phyloP scores from a whole-genome alignment of 2,797 vertebrate species.

The Phrynocephalus guinanensis region DNA sequence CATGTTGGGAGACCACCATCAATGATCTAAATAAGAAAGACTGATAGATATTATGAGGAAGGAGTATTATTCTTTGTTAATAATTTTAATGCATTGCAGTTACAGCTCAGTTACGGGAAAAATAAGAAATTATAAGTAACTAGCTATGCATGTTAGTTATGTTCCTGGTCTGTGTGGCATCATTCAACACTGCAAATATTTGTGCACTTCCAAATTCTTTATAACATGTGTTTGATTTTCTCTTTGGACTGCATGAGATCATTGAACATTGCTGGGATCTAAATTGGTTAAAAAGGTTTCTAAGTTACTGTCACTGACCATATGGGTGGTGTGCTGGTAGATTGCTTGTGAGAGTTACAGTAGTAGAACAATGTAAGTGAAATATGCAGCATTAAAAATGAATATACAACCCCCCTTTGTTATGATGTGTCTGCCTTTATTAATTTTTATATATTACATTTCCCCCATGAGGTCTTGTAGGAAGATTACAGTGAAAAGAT shows the following conservation, averaged over 20 bases:
- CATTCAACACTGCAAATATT: background rate
- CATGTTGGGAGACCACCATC: background rate
- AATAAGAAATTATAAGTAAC: background rate
- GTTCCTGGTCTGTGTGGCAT: background rate
- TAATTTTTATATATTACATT: slow-evolving; percentile 10
- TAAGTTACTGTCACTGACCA: background rate
- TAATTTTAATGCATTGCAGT: background rate
- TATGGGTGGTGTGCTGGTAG: background rate
- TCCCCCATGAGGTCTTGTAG: background rate
- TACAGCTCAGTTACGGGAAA: background rate
- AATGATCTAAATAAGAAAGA: background rate
- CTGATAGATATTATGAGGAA: background rate
- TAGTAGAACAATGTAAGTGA: background rate
- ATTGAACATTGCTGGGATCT: too few relatives aligned
- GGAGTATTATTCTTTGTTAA: background rate
- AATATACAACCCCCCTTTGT: background rate
- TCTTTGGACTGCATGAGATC: background rate
- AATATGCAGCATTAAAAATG: slow-evolving; percentile 5
- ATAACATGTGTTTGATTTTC: background rate
- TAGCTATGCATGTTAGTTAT: background rate
- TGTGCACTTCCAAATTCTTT: background rate
- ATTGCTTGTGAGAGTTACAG: background rate
- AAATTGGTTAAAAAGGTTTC: background rate
- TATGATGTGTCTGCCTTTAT: background rate
- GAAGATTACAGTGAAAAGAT: background rate